Evolutionary conservation across 2,797 vertebrate genomes (phyloP).

Genomic region (Hemibagrus guttatus): DNA sequence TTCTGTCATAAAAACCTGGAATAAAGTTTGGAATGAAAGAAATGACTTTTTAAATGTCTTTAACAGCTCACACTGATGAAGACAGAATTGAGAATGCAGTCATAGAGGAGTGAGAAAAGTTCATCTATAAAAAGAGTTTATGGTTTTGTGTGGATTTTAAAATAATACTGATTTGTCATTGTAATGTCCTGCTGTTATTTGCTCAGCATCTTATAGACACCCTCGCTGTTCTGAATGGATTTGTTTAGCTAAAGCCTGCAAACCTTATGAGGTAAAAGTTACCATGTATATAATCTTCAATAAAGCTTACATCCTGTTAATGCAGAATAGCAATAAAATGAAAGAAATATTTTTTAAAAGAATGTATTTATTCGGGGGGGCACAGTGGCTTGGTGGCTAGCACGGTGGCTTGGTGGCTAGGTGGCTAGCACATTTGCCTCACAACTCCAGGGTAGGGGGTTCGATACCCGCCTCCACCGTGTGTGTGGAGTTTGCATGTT

Average conservation of each 20-base stretch:
- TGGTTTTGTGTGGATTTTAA: background rate
- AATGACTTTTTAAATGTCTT: background rate
- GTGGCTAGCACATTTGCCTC: too few species aligned
- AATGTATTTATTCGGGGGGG: too few species aligned
- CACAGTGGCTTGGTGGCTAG: too few species aligned
- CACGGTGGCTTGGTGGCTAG: too few species aligned
- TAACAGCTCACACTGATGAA: constrained; percentile 2
- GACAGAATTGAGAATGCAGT: background rate
- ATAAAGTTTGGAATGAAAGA: too few species aligned
- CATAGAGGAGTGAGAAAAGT: background rate
- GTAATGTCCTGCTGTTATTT: too few species aligned
- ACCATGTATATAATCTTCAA: background rate
- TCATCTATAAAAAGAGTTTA: background rate
- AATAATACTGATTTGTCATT: background rate
- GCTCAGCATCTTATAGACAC: background rate
- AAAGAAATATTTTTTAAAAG: too few species aligned
- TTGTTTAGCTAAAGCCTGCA: background rate
- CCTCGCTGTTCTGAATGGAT: background rate
- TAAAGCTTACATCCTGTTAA: background rate
- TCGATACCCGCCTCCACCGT: too few species aligned
- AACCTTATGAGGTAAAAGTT: constrained; percentile 1
- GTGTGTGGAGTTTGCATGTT: too few species aligned
- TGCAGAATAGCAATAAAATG: background rate
- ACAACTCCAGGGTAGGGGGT: too few species aligned
- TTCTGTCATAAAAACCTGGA: too few species aligned